These are phyloP conservation scores for Ceramica pisi DNA, from an alignment of 2,888 invertebrate species.

Conservation along the genomic window DNA sequence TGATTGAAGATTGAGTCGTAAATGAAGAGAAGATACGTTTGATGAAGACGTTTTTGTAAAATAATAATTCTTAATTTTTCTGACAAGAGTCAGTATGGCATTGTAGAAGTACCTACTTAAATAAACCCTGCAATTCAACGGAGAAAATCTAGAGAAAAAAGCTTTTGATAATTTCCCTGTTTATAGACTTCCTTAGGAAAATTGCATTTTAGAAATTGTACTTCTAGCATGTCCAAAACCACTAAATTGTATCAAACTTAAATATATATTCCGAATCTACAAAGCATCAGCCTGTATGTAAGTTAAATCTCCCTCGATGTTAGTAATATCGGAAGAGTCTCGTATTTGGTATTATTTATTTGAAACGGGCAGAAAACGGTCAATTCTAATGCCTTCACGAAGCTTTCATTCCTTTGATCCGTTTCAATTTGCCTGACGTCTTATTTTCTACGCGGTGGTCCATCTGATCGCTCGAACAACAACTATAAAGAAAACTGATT, in stretches of 20 bases:
- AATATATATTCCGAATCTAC: too few species aligned
- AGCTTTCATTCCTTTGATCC: constrained; percentile 82
- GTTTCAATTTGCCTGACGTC: constrained; percentile 87
- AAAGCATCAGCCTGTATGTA: constrained; percentile 72
- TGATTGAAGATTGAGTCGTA: constrained; percentile 40
- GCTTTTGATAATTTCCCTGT: too few species aligned
- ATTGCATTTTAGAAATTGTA: too few species aligned
- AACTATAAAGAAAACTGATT: constrained; percentile 36
- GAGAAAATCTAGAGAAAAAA: too few species aligned
- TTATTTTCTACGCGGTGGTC: constrained; percentile 89
- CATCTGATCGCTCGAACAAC: constrained; percentile 48
- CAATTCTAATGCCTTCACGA: constrained; percentile 85
- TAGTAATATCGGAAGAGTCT: constrained; percentile 79
- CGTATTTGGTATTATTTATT: constrained; percentile 85
- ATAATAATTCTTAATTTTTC: not conserved
- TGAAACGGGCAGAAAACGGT: constrained; percentile 78
- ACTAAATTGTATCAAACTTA: too few species aligned
- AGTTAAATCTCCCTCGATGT: constrained; percentile 64
- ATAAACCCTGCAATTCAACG: too few species aligned
- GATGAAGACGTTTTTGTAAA: not conserved
- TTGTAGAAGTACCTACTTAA: not conserved
- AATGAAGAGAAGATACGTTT: not conserved
- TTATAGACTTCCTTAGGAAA: too few species aligned
- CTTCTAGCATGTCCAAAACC: too few species aligned
- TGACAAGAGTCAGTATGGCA: not conserved